Evolutionary conservation across 2,888 invertebrate species (phyloP), one percentile per base, ranked within the genome.

Genomic region (Dasysyrphus tricinctus): DNA sequence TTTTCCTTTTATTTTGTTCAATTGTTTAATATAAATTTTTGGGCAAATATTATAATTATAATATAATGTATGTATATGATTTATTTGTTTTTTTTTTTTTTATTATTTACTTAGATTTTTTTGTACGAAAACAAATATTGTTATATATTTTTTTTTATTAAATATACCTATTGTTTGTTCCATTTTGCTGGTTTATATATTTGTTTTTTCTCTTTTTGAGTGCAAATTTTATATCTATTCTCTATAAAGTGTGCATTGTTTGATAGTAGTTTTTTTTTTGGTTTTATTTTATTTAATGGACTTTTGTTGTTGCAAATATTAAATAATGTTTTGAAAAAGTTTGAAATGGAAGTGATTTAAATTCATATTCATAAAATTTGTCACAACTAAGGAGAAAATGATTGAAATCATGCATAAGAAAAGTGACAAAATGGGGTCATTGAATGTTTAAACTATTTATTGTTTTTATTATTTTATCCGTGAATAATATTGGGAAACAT

Each of bases 21-120:
- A 44, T 65, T 78, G 61, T 74, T 72, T 75, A 78, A 75, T 74
- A 78, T 70, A 86, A 78, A 81, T 86, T 81, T 86, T 81, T 85
- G 85, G 85, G 80, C 73, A 85, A 73, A 73, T 73, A 77, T 77
- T 80, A 56, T 47, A 72, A 56, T 24, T 80, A 54, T 77, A 80
- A 47, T 77, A 42, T 39, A 47, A 42, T 79, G 61, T 72, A 42
- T 79, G 61, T 72, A 72, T 72, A 54, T 67, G 42, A 69, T 61
- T 78, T 12, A 14, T n/a, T 63, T 47, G 32, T 78, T 37, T 34
- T 47, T 24, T 24, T 24, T 24, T 24, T 34, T 47, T 24, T 24
- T 24, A 2, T 24, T 76, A 34, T 14, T 54, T 54, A 56, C n/a
- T 39, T 51, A 69, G 34, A n/a, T 39, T 78, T 72, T 61, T 82